phyloP scores from a whole-genome alignment of 2,888 invertebrate species.

The Eupithecia insigniata region DNA sequence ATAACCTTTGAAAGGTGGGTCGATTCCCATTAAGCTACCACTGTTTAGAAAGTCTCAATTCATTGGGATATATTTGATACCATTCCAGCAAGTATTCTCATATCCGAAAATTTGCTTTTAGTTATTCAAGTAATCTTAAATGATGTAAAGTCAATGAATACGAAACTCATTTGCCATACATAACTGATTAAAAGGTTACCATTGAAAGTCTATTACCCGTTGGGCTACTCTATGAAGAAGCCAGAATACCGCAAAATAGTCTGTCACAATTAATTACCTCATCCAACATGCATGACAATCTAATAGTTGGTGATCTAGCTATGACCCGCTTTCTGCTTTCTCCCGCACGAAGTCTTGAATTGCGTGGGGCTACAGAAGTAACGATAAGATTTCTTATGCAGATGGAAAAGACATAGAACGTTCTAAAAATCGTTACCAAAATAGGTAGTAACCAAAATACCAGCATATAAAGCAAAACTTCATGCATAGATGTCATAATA shows the following conservation, averaged over 20 bases:
- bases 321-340: slow-evolving; percentile 82
- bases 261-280: slow-evolving; percentile 80
- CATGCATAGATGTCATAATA: neutral
- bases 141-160: neutral
- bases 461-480: neutral
- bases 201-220: neutral
- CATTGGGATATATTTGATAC: neutral
- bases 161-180: neutral
- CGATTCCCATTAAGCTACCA: slow-evolving; percentile 29
- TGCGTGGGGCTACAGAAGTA: slow-evolving; percentile 52
- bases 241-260: slow-evolving; percentile 59
- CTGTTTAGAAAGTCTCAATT: slow-evolving; percentile 30
- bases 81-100: neutral
- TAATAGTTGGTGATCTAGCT: slow-evolving; percentile 77
- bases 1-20: slow-evolving; percentile 32
- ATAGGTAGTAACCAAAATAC: neutral
- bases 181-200: neutral
- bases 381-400: slow-evolving; percentile 13
- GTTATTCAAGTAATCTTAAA: neutral
- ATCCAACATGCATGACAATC: slow-evolving; percentile 81
- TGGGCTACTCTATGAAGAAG: slow-evolving; percentile 24
- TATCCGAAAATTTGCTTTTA: neutral
- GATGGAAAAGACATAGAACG: neutral
- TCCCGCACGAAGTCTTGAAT: slow-evolving; percentile 77
- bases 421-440: neutral